Evolutionary conservation across 2,797 vertebrate genomes (phyloP), one percentile per base, ranked within the genome.

Genomic region (Hipposideros larvatus): DNA sequence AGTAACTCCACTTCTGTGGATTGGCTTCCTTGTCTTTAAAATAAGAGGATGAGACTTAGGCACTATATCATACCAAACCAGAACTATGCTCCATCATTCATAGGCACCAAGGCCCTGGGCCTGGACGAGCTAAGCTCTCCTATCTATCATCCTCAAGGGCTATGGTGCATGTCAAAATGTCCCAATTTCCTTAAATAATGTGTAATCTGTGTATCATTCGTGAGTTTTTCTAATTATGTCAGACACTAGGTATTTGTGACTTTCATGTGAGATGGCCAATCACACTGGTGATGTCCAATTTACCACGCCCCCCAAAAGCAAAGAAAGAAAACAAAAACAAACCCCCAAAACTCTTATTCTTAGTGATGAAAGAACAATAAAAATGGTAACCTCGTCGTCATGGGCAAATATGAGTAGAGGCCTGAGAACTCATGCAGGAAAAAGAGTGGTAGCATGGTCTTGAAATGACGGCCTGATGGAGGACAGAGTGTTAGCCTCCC

Each of bases 201-300:
- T 65, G 48, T 2, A 85, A 79, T 31, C 34, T 14, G 34, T 55
- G 13, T 61, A 34, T 66, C 68, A 59, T 53, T 75, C 28, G 65
- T 74, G 71, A 88, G 19, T 92, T 57, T 95, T 48, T 87, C 43
- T 80, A 77, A 78, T 90, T 48, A 74, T n/a, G 34, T 79, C 48
- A 96, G 68, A 28, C 7, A 46, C 2, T 24, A 68, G 22, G 7
- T 53, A 34, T 79, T 79, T 78, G 16, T 15, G 19, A 71, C 14
- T 80, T 93, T 43, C 34, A 16, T 57, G 4, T 43, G n/a, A 94
- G 34, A 59, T 37, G 31, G 16, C n/a, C 51, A 82, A 11, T 92
- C 48, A 41, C 41, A n/a, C 8, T 14, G 15, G 24, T 61, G 46
- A 95, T 26, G 46, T 77, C 22, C 68, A 87, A 66, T 59, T n/a